Evolutionary conservation across 2,113 vertebrate species (phyloP).

Genomic region (Lepisosteus osseus): DNA sequence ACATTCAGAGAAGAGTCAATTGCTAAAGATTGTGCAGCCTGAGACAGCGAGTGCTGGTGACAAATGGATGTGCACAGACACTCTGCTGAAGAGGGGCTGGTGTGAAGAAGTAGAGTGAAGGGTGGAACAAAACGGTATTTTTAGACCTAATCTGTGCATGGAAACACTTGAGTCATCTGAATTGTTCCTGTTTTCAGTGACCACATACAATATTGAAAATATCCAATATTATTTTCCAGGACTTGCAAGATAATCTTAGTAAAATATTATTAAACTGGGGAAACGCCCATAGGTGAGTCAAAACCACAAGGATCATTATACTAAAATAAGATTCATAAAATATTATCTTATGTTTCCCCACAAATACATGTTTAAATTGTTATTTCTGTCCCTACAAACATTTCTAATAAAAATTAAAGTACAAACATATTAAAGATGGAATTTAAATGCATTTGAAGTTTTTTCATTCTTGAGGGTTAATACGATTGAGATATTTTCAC

Average conservation of each 20-base stretch:
- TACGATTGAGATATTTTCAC: no score
- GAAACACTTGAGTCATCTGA: conserved; percentile 47
- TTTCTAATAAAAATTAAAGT: no score
- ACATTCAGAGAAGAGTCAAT: no score
- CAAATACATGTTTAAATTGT: no score
- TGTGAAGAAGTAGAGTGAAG: conserved; percentile 29
- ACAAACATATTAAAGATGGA: no score
- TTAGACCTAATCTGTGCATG: conserved; percentile 43
- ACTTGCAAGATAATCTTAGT: not conserved
- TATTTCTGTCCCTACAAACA: no score
- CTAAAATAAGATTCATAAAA: not conserved
- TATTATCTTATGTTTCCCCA: no score
- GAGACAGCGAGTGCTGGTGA: no score
- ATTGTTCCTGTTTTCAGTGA: conserved; percentile 52
- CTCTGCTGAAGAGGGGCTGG: conserved; percentile 23
- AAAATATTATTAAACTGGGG: not conserved
- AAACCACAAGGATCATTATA: not conserved
- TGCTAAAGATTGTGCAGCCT: no score
- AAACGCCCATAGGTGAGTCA: not conserved
- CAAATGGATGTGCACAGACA: no score
- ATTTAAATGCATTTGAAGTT: no score
- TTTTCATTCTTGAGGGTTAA: no score
- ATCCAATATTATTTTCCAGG: conserved; percentile 10
- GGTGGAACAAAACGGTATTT: conserved; percentile 40
- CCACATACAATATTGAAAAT: conserved; percentile 23